Evolutionary conservation across 2,113 vertebrate genomes (phyloP).

Genomic region (Penelope pileata): DNA sequence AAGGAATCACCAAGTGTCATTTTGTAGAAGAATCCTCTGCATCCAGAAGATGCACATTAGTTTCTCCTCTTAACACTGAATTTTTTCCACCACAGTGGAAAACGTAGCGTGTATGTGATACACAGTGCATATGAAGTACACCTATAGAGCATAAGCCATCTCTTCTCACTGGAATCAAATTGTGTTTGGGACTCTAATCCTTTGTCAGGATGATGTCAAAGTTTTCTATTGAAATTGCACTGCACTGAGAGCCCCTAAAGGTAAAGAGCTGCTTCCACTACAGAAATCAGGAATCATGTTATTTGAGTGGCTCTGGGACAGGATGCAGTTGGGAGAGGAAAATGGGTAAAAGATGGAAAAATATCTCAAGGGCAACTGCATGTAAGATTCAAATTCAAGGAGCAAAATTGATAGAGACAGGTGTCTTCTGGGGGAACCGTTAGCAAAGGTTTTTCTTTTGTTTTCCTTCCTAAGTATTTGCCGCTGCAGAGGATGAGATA

Average conservation of each 20-base stretch:
- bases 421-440: neutral
- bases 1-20: neutral
- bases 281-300: neutral
- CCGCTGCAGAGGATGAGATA: neutral
- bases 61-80: neutral
- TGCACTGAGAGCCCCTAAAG: neutral
- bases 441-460: neutral
- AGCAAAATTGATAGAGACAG: neutral
- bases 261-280: neutral
- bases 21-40: neutral
- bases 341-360: neutral
- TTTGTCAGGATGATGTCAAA: neutral
- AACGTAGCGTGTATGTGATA: accelerated
- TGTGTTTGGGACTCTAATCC: neutral
- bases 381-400: neutral
- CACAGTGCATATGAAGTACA: accelerated
- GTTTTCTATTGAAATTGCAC: neutral
- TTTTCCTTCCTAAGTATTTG: neutral
- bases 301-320: neutral
- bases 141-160: accelerated
- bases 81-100: neutral
- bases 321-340: neutral
- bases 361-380: neutral
- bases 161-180: neutral
- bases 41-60: neutral